Evolutionary conservation across 2,113 vertebrate species (phyloP).

Genomic region (Percopsis transmontana): DNA sequence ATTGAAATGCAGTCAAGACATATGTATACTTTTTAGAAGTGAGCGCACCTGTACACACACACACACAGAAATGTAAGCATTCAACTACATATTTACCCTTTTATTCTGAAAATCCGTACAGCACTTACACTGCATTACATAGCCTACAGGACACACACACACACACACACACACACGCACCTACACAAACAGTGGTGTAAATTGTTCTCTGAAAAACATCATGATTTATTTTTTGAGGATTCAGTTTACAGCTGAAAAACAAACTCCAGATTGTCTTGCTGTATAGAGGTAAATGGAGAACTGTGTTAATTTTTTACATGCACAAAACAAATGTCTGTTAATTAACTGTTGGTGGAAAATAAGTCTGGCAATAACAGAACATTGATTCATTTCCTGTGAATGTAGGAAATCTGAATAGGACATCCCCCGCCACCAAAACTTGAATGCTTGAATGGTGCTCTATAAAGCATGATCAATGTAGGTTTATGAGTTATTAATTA

Average conservation of each 20-base stretch:
- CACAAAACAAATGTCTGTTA: background rate
- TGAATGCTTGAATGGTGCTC: no score
- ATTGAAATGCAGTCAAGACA: constrained; percentile 58
- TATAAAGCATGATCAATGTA: no score
- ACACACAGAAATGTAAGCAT: background rate
- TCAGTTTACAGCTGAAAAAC: background rate
- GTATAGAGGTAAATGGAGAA: background rate
- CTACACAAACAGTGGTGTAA: background rate
- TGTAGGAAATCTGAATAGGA: no score
- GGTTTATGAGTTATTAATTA: no score
- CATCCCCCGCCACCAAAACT: no score
- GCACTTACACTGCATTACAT: constrained; percentile 21
- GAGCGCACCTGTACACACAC: constrained; percentile 13
- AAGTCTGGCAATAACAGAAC: no score
- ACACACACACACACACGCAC: background rate
- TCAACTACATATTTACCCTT: constrained; percentile 14
- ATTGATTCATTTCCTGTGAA: no score
- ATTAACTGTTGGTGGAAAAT: no score
- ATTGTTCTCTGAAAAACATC: background rate
- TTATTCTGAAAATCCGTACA: constrained; percentile 33
- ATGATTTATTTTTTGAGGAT: background rate
- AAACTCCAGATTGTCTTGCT: background rate
- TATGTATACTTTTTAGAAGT: constrained; percentile 16
- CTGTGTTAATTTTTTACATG: background rate
- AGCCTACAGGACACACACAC: background rate